Conservation (phyloP, 2,888 invertebrate species). For the Heliconius ethilla region DNA sequence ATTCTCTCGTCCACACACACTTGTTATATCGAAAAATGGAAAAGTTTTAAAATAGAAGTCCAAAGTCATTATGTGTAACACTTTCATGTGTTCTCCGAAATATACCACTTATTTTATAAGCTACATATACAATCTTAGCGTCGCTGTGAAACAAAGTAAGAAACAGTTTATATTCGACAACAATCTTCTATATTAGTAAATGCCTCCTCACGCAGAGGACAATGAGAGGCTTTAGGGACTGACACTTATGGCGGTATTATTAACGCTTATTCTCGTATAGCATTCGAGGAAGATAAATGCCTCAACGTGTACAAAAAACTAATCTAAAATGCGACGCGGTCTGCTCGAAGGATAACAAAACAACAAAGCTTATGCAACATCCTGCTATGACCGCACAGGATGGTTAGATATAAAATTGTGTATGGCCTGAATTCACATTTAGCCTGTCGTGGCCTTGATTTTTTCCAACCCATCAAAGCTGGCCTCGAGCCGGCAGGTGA, state of each 20-base stretch:
- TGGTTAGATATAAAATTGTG: conserved; percentile 70
- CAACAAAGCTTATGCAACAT: conserved; percentile 81
- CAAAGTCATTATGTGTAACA: conserved; percentile 55
- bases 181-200: conserved; percentile 43
- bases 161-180: conserved; percentile 44
- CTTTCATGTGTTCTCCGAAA: conserved; percentile 54
- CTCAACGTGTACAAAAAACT: conserved; percentile 69
- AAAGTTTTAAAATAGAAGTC: conserved; percentile 59
- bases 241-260: conserved; percentile 52
- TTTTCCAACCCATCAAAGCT: conserved; percentile 68
- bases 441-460: conserved; percentile 75
- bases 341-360: conserved; percentile 74
- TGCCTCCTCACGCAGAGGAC: conserved; percentile 37
- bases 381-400: conserved; percentile 67
- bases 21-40: conserved; percentile 53
- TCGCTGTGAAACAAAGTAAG: conserved; percentile 40
- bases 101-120: conserved; percentile 61
- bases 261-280: conserved; percentile 63
- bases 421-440: conserved; percentile 67
- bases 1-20: conserved; percentile 58
- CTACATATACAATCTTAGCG: conserved; percentile 49
- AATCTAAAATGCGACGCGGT: conserved; percentile 76
- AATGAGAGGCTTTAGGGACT: conserved; percentile 37
- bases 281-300: conserved; percentile 54
- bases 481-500: conserved; percentile 79